These are phyloP conservation scores for Idris sp. DNA, from an alignment of 1,140 invertebrate genomes.

Conservation along the genomic window DNA sequence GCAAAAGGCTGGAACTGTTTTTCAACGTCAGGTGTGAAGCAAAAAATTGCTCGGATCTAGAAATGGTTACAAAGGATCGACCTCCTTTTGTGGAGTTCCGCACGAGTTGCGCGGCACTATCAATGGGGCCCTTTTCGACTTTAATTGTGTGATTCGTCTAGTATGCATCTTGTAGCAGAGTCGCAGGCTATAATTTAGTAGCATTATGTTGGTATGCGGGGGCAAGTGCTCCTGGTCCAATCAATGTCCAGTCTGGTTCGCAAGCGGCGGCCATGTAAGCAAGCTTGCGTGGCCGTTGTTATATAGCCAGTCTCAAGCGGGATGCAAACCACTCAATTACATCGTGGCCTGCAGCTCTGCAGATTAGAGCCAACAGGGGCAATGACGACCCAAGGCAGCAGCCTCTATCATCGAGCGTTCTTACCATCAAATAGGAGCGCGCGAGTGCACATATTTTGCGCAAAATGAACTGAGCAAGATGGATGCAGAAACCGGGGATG, in stretches of 20 bases:
- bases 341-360: conserved; percentile 62
- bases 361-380: conserved; percentile 58
- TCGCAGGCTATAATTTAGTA: conserved; percentile 69
- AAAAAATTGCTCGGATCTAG: conserved; percentile 23
- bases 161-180: conserved; percentile 58
- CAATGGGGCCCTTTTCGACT: conserved; percentile 56
- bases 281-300: conserved; percentile 57
- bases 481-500: conserved; percentile 30
- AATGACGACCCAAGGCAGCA: conserved; percentile 47
- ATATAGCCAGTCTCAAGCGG: conserved; percentile 58
- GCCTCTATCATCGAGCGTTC: conserved; percentile 43
- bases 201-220: conserved; percentile 72
- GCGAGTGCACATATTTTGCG: conserved; percentile 32
- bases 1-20: conserved; percentile 15
- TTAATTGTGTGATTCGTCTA: conserved; percentile 69
- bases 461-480: conserved; percentile 19
- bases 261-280: conserved; percentile 17
- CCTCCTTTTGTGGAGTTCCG: conserved; percentile 34
- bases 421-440: conserved; percentile 41
- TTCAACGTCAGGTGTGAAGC: conserved; percentile 3
- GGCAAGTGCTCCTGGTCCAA: conserved; percentile 72
- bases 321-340: conserved; percentile 77
- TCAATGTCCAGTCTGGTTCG: conserved; percentile 68
- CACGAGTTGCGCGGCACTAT: conserved; percentile 36
- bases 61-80: conserved; percentile 34